Conservation (phyloP, 1,140 invertebrate genomes). For the Apis cerana region DNA sequence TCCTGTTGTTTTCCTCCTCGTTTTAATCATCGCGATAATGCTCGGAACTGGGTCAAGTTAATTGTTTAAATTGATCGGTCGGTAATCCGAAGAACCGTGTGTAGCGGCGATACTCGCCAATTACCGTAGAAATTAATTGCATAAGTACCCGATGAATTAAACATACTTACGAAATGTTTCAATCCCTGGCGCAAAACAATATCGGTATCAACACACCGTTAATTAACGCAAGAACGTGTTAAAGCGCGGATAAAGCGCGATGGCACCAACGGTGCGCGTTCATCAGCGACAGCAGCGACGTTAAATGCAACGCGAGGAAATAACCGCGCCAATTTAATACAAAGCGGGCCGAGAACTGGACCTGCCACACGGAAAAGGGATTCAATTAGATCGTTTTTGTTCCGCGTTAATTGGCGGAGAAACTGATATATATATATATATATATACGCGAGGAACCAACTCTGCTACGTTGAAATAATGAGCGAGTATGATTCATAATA, state of each 20-base stretch:
- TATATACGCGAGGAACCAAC: neutral
- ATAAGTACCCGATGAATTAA: constrained; percentile 7
- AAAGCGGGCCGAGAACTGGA: neutral
- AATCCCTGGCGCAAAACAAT: neutral
- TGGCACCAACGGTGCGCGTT: neutral
- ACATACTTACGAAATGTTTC: neutral
- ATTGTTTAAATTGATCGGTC: constrained; percentile 16
- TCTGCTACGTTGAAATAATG: neutral
- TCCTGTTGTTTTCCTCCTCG: no score
- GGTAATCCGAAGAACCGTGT: neutral
- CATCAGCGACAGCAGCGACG: neutral
- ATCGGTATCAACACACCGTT: neutral
- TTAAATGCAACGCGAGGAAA: constrained; percentile 28
- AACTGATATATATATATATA: neutral
- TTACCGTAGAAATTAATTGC: constrained; percentile 25
- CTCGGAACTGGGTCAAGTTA: neutral
- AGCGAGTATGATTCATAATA: constrained; percentile 6
- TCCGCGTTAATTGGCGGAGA: constrained; percentile 43
- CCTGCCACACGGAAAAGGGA: neutral
- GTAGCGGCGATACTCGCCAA: neutral
- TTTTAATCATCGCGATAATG: neutral
- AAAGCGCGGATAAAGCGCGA: neutral
- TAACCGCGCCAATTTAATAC: constrained; percentile 5
- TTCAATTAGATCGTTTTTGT: constrained; percentile 44
- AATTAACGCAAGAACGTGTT: constrained; percentile 9